phyloP scores from a whole-genome alignment of 2,797 vertebrate genomes.

The Esox masquinongy region DNA sequence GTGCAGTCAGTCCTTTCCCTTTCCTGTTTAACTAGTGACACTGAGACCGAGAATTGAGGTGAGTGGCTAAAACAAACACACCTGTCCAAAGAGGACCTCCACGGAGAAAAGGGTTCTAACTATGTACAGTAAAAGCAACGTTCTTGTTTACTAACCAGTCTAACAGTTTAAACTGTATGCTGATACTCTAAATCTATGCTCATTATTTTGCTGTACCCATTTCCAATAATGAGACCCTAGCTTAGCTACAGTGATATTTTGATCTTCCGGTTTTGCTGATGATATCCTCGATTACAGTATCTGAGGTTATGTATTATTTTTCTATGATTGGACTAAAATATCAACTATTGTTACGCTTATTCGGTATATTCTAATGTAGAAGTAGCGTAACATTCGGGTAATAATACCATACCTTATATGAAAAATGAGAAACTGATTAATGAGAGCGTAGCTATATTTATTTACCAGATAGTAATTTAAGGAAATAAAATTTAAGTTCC shows the following conservation, averaged over 20 bases:
- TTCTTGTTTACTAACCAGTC: not conserved
- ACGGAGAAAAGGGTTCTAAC: not conserved
- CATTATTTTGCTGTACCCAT: not conserved
- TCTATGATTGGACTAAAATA: not conserved
- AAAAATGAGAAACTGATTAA: not conserved
- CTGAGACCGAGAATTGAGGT: constrained; percentile 9
- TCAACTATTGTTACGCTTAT: not conserved
- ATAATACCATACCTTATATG: not conserved
- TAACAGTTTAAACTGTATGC: not conserved
- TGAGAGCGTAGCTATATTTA: not conserved
- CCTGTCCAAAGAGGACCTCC: not conserved
- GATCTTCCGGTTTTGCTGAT: not conserved
- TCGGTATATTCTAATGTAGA: not conserved
- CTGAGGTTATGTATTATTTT: not conserved
- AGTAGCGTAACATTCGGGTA: not conserved
- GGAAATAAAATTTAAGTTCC: not conserved
- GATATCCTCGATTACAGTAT: not conserved
- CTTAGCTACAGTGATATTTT: not conserved
- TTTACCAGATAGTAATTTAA: not conserved
- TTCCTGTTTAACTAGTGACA: constrained; percentile 22
- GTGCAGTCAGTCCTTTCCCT: constrained; percentile 19
- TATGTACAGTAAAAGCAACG: not conserved
- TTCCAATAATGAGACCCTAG: not conserved
- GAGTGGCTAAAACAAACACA: constrained; percentile 7
- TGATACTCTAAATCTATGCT: not conserved